Conservation (phyloP, 2,113 vertebrate species). For the Formicarius rufipectus region DNA sequence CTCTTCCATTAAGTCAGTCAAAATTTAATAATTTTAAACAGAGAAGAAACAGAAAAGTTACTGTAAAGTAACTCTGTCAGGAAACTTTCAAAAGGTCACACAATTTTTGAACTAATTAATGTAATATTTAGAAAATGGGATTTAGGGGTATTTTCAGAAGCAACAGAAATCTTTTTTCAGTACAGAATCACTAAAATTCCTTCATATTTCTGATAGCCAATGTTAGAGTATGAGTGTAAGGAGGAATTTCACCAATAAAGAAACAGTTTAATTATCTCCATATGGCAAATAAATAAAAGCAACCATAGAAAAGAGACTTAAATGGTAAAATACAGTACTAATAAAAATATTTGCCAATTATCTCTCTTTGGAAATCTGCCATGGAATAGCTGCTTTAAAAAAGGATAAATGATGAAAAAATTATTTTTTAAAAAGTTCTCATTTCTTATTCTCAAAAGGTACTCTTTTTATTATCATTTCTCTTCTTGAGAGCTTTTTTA, state of each 20-base stretch:
- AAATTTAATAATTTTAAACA: neutral
- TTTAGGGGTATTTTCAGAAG: neutral
- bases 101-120: neutral
- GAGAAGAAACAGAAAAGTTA: neutral
- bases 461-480: neutral
- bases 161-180: neutral
- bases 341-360: neutral
- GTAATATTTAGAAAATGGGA: neutral
- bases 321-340: neutral
- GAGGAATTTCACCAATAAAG: neutral
- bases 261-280: neutral
- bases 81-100: neutral
- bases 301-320: neutral
- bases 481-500: neutral
- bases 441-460: neutral
- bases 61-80: neutral
- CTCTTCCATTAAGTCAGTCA: neutral
- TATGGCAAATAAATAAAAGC: neutral
- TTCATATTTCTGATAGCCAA: neutral
- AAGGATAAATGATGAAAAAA: neutral
- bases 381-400: neutral
- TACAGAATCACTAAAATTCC: neutral
- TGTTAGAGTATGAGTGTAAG: neutral
- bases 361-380: neutral
- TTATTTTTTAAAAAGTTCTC: neutral